Conservation (phyloP, 2,113 vertebrate species). For the Gobius niger region DNA sequence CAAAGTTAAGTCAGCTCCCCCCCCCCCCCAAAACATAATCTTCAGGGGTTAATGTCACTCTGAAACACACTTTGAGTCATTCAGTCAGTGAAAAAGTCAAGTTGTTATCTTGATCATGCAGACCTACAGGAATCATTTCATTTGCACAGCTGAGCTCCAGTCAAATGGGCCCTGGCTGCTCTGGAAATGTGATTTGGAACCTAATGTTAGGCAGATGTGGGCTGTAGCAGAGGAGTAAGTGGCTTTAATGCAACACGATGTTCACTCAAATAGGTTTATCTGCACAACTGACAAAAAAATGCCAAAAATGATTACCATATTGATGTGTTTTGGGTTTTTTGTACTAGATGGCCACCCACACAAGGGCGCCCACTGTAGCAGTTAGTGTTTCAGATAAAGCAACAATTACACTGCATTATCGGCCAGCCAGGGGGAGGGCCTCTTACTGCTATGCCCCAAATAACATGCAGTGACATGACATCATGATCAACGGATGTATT, state of each 20-base stretch:
- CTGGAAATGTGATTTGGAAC: constrained; percentile 29
- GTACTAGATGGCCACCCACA: constrained; percentile 30
- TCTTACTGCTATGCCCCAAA: constrained; percentile 18
- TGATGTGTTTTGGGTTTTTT: neutral
- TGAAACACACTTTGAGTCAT: constrained; percentile 16
- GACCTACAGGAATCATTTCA: constrained; percentile 18
- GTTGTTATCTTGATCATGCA: constrained; percentile 30
- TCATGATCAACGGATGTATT: constrained; percentile 57
- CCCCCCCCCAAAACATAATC: neutral
- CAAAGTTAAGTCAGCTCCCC: too few relatives aligned
- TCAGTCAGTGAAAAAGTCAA: constrained; percentile 28
- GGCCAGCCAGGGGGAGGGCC: neutral
- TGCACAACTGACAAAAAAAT: neutral
- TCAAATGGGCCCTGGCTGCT: constrained; percentile 18
- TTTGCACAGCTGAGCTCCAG: constrained; percentile 17
- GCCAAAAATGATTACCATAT: neutral
- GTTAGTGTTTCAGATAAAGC: constrained; percentile 35
- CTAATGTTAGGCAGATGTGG: neutral
- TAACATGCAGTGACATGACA: constrained; percentile 23
- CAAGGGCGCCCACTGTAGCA: neutral
- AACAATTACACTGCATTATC: constrained; percentile 19
- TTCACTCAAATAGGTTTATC: constrained; percentile 2
- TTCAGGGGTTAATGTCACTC: neutral
- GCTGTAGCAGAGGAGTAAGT: constrained; percentile 9
- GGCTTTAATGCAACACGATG: constrained; percentile 26